A percentile compares a stretch with the other conserved stretches of the same genome.
Evolutionary conservation across 2,113 vertebrate species (phyloP).

Genomic region (Neomonachus schauinslandi): DNA sequence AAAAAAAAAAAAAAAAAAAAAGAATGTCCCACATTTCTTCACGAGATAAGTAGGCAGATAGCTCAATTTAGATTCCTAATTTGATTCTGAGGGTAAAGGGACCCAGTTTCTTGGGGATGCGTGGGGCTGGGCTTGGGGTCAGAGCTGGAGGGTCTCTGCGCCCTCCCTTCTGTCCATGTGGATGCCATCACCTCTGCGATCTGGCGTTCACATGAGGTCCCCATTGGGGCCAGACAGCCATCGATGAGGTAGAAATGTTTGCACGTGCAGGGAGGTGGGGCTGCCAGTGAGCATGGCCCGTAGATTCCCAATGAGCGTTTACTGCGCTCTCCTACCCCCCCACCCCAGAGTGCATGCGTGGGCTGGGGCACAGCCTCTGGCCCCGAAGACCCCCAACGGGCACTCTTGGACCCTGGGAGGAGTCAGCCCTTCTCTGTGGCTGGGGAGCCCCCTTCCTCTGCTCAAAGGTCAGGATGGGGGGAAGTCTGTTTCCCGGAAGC

Average conservation of each 20-base stretch:
- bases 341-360: not conserved
- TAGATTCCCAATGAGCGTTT: not conserved
- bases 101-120: conserved; percentile 33
- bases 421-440: not conserved
- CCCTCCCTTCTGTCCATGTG: not conserved
- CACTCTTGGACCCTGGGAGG: not conserved
- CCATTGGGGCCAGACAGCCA: not conserved
- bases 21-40: conserved; percentile 47
- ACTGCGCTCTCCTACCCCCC: rapidly evolving
- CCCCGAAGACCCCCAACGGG: rapidly evolving
- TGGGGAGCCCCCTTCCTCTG: not conserved
- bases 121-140: not conserved
- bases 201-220: not conserved
- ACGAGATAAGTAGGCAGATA: conserved; percentile 40
- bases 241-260: not conserved
- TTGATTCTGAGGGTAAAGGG: conserved; percentile 48
- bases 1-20: not conserved
- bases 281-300: not conserved
- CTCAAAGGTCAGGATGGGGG: not conserved
- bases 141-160: not conserved
- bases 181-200: not conserved
- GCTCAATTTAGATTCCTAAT: conserved; percentile 62
- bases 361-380: not conserved
- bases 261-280: not conserved
- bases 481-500: not conserved